phyloP scores from a whole-genome alignment of 2,113 vertebrate genomes.

The Cettia cetti region DNA sequence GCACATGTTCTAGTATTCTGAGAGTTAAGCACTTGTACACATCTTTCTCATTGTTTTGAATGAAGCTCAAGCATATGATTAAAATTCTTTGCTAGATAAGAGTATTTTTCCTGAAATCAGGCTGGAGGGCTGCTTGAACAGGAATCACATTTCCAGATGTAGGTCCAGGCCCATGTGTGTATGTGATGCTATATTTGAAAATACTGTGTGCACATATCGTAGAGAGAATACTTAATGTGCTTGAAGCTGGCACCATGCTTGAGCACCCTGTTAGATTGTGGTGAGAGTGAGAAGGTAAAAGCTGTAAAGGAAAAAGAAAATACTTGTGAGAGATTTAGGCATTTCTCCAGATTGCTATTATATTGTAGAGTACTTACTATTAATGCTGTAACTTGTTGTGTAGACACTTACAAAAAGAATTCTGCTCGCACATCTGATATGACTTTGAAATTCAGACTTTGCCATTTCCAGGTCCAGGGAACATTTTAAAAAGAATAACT shows the following conservation, averaged over 20 bases:
- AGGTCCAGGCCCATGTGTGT: background rate
- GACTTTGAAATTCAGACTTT: constrained; percentile 2
- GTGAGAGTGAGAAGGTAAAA: background rate
- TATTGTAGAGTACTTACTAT: background rate
- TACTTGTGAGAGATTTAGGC: constrained; percentile 27
- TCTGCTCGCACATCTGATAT: background rate
- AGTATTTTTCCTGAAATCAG: background rate
- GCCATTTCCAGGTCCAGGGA: background rate
- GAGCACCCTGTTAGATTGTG: constrained; percentile 4
- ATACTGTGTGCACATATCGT: background rate
- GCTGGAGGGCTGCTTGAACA: background rate
- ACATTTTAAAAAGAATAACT: background rate
- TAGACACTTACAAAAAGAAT: background rate
- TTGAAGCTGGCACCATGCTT: constrained; percentile 29
- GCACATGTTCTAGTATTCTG: background rate
- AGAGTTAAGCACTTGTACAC: background rate
- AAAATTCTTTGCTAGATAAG: background rate
- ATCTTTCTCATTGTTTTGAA: background rate
- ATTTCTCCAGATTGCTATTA: constrained; percentile 7
- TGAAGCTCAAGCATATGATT: background rate
- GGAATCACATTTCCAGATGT: background rate
- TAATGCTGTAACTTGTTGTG: background rate
- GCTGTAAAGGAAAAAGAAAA: constrained; percentile 21
- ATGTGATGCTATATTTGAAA: constrained; percentile 20
- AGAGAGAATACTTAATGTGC: constrained; percentile 15